Percentiles rank a stretch among this genome's conserved stretches.
phyloP scores from a whole-genome alignment of 2,113 vertebrate genomes.

The Bombycilla garrulus region DNA sequence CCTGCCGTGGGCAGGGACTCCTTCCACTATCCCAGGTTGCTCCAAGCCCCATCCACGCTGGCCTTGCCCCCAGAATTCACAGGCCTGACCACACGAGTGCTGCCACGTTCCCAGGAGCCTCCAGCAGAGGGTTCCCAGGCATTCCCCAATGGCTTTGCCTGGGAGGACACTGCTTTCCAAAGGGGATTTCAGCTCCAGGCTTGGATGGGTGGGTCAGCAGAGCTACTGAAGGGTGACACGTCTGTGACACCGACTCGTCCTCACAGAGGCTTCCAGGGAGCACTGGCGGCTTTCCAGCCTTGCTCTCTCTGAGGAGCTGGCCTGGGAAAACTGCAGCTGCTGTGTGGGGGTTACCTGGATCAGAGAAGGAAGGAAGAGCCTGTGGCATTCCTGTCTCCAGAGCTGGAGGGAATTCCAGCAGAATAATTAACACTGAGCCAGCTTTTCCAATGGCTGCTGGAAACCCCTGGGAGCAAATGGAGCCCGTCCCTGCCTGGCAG shows the following conservation, averaged over 20 bases:
- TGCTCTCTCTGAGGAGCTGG: background rate
- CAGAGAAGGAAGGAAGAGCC: background rate
- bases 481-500: background rate
- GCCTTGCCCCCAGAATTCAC: background rate
- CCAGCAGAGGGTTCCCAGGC: background rate
- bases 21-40: accelerated
- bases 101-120: background rate
- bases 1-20: background rate
- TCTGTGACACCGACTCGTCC: background rate
- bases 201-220: background rate
- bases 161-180: background rate
- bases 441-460: background rate
- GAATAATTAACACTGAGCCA: background rate
- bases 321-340: background rate
- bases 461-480: background rate
- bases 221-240: background rate
- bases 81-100: accelerated
- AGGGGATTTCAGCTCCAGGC: background rate
- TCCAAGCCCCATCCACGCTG: background rate
- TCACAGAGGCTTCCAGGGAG: background rate
- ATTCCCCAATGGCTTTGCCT: background rate
- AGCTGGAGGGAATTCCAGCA: background rate
- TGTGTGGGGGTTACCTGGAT: background rate
- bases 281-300: background rate
- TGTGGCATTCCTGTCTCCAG: background rate